Percentiles rank a stretch among this genome's conserved stretches.
Conservation (phyloP, 2,113 vertebrate genomes). For the Lipophrys pholis region DNA sequence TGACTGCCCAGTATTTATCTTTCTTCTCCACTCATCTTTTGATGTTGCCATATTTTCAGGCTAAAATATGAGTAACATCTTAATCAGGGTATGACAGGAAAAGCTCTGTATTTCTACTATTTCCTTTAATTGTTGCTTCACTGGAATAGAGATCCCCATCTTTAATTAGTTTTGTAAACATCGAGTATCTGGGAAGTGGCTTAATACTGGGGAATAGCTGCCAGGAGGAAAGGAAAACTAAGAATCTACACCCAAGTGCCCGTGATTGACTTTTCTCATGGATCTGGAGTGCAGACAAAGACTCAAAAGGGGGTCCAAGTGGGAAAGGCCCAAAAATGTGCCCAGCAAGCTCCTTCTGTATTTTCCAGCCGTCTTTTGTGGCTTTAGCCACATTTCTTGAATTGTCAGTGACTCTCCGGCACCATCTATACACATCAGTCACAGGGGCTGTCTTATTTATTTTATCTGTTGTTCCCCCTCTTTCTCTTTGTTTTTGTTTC, state of each 20-base stretch:
- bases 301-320: slow-evolving; percentile 84
- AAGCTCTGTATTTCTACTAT: slow-evolving; percentile 44
- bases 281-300: slow-evolving; percentile 80
- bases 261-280: slow-evolving; percentile 86
- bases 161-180: slow-evolving; percentile 70
- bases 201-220: slow-evolving; percentile 32
- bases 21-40: slow-evolving; percentile 77
- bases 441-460: slow-evolving; percentile 87
- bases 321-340: slow-evolving; percentile 82
- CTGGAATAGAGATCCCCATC: slow-evolving; percentile 40
- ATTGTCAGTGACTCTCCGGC: slow-evolving; percentile 85
- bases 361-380: slow-evolving; percentile 84
- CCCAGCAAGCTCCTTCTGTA: slow-evolving; percentile 81
- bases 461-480: slow-evolving; percentile 82
- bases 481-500: slow-evolving; percentile 83
- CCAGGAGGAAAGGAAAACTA: slow-evolving; percentile 35
- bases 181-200: slow-evolving; percentile 25
- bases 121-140: slow-evolving; percentile 58
- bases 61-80: slow-evolving; percentile 76
- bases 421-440: slow-evolving; percentile 87
- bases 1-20: slow-evolving; percentile 81
- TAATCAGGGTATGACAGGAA: slow-evolving; percentile 68
- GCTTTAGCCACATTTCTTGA: slow-evolving; percentile 84
- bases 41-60: slow-evolving; percentile 74
- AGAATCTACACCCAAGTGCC: slow-evolving; percentile 64